Evolutionary conservation across 2,113 vertebrate genomes (phyloP).

Genomic region (Willisornis vidua): DNA sequence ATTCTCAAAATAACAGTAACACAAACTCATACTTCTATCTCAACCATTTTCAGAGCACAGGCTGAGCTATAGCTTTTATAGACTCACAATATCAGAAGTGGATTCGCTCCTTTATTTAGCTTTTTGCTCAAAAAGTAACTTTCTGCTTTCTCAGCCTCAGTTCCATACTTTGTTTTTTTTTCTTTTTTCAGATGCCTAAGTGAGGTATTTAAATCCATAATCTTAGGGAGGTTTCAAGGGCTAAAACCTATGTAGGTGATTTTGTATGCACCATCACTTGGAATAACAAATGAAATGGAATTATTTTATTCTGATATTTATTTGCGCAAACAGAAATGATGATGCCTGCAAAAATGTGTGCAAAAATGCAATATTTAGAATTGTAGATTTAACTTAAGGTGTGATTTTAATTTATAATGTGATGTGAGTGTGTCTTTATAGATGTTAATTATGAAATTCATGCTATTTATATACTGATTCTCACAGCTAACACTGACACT

Average conservation of each 20-base stretch:
- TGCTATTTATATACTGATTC: not conserved
- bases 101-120: not conserved
- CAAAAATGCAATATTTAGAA: not conserved
- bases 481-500: not conserved
- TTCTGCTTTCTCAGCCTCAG: not conserved
- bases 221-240: not conserved
- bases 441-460: not conserved
- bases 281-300: not conserved
- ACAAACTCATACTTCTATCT: not conserved
- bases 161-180: not conserved
- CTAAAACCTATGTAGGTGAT: not conserved
- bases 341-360: not conserved
- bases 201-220: not conserved
- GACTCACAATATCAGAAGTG: not conserved
- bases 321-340: not conserved
- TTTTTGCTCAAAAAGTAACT: not conserved
- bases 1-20: fast-evolving
- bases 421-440: not conserved
- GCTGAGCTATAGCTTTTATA: not conserved
- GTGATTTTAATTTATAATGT: not conserved
- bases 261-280: not conserved
- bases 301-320: not conserved
- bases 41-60: not conserved
- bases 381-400: not conserved
- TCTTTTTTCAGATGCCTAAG: not conserved